These are phyloP conservation scores for Plagiodera versicolora DNA, from an alignment of 2,888 invertebrate genomes.

Conservation along the genomic window DNA sequence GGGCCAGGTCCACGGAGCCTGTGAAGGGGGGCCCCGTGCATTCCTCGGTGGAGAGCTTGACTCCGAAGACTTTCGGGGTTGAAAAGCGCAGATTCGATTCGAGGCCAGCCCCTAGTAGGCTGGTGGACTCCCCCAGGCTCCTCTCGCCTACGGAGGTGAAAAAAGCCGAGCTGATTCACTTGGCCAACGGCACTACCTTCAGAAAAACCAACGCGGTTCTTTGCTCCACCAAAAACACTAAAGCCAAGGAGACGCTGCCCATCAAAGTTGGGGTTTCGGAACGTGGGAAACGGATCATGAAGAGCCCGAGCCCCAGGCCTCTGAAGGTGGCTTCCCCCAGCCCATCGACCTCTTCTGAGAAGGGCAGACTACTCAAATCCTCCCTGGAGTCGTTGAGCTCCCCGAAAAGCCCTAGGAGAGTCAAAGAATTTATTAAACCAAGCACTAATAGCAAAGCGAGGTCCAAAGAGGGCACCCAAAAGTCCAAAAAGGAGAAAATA, in stretches of 20 bases:
- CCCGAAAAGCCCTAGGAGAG: constrained; percentile 31
- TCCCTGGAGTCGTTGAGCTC: constrained; percentile 47
- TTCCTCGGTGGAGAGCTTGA: constrained; percentile 24
- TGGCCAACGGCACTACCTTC: constrained; percentile 47
- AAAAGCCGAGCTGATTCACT: constrained; percentile 43
- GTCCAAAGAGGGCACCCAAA: constrained; percentile 40
- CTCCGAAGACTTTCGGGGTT: constrained; percentile 58
- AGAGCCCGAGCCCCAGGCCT: constrained; percentile 31
- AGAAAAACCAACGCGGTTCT: constrained; percentile 54
- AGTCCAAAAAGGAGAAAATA: constrained; percentile 49
- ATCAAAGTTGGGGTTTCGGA: constrained; percentile 54
- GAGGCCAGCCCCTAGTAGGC: constrained; percentile 42
- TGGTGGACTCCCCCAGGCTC: constrained; percentile 59
- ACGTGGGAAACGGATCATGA: constrained; percentile 44
- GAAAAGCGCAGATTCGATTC: constrained; percentile 59
- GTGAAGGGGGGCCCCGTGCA: constrained; percentile 34
- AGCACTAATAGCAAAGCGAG: constrained; percentile 16
- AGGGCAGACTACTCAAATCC: constrained; percentile 38
- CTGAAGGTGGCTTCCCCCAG: constrained; percentile 35
- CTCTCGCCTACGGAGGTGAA: constrained; percentile 64
- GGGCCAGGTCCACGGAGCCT: constrained; percentile 36
- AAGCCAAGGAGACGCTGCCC: constrained; percentile 46
- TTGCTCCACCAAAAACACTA: constrained; percentile 46
- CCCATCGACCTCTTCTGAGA: constrained; percentile 39
- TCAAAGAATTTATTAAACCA: constrained; percentile 10